Evolutionary conservation across 2,888 invertebrate species (phyloP).

Genomic region (Poecilobothrus nobilitatus): DNA sequence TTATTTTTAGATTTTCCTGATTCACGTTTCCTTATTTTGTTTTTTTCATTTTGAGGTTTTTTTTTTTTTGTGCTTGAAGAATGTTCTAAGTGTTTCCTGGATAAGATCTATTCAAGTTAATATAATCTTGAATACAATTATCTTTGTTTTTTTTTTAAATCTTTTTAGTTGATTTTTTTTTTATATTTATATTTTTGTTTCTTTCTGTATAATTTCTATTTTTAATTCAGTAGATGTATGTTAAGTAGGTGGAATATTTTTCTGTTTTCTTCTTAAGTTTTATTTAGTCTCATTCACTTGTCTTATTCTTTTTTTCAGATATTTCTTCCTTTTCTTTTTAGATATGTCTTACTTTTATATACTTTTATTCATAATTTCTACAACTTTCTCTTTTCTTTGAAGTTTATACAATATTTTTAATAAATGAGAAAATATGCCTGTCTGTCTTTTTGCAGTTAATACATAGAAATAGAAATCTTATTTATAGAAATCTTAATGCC

Average conservation of each 20-base stretch:
- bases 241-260: neutral
- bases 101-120: too few relatives aligned
- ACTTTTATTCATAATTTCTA: neutral
- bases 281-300: too few relatives aligned
- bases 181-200: neutral
- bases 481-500: too few relatives aligned
- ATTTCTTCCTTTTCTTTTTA: neutral
- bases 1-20: neutral
- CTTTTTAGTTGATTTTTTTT: too few relatives aligned
- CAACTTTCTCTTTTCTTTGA: neutral
- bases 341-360: neutral
- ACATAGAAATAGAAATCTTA: too few relatives aligned
- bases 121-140: too few relatives aligned
- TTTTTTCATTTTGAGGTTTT: neutral
- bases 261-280: too few relatives aligned
- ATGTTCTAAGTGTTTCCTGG: neutral
- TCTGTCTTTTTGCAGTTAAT: too few relatives aligned
- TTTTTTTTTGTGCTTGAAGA: neutral
- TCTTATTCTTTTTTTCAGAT: neutral
- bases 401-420: too few relatives aligned
- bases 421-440: too few relatives aligned
- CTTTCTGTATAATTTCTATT: neutral
- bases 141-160: too few relatives aligned
- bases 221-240: neutral
- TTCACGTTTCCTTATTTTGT: neutral